These are phyloP conservation scores for Xenopus tropicalis DNA, from an alignment of 2,113 vertebrate genomes.

Conservation along the genomic window UCB_Xtro_10.0 CM004449.2:84374501-84375000, in stretches of 20 bases:
- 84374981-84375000: too few species aligned
- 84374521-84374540: neutral
- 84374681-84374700: constrained; percentile 32
- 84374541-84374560: neutral
- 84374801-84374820: constrained; percentile 39
- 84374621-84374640: constrained; percentile 21
- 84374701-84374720: constrained; percentile 43
- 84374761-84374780: constrained; percentile 41
- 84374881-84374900: constrained; percentile 8
- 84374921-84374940: constrained; percentile 3
- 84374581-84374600: neutral
- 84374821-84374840: constrained; percentile 19
- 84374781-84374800: constrained; percentile 42
- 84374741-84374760: constrained; percentile 44
- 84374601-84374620: constrained; percentile 4
- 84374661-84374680: constrained; percentile 43
- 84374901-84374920: constrained; percentile 13
- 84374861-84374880: constrained; percentile 13
- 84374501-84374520: neutral
- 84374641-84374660: constrained; percentile 8
- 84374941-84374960: neutral
- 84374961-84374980: neutral
- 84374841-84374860: constrained; percentile 10
- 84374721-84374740: constrained; percentile 36
- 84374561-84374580: neutral